Conservation (phyloP, 2,113 vertebrate species). For the Toxotes chatareus region DNA sequence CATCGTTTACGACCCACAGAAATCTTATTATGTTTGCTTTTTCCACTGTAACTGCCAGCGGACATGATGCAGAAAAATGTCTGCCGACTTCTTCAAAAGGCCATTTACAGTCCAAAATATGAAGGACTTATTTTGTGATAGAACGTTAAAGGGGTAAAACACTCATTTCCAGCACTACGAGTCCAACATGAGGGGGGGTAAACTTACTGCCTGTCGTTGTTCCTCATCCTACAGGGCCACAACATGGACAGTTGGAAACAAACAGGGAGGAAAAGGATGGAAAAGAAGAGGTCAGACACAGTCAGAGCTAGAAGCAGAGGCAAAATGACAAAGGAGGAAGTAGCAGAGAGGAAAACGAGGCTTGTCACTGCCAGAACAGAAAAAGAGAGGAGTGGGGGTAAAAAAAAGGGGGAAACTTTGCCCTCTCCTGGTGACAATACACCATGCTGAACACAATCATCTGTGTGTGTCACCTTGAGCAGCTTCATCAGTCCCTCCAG, state of each 20-base stretch:
- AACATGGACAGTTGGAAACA: constrained; percentile 60
- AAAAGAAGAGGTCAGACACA: constrained; percentile 65
- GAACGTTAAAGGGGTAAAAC: background rate
- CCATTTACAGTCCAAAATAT: background rate
- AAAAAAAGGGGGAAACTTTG: constrained; percentile 30
- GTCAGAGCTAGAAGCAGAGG: constrained; percentile 31
- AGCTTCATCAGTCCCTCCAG: constrained; percentile 98
- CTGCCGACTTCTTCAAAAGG: background rate
- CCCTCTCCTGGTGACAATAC: constrained; percentile 61
- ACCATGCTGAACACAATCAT: constrained; percentile 22
- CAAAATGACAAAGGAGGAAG: constrained; percentile 28
- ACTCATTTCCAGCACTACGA: constrained; percentile 7
- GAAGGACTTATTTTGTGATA: background rate
- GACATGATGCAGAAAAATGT: background rate
- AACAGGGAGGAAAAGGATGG: constrained; percentile 49
- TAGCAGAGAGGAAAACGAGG: constrained; percentile 29
- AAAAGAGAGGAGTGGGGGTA: constrained; percentile 14
- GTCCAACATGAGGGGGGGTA: constrained; percentile 6
- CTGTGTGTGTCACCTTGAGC: constrained; percentile 88
- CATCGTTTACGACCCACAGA: background rate
- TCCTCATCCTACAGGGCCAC: constrained; percentile 91
- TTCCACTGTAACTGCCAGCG: background rate
- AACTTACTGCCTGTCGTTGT: constrained; percentile 98
- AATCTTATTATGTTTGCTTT: background rate
- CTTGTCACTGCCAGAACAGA: constrained; percentile 30